Evolutionary conservation across 2,888 invertebrate genomes (phyloP).

Genomic region (Hyposoter didymator): DNA sequence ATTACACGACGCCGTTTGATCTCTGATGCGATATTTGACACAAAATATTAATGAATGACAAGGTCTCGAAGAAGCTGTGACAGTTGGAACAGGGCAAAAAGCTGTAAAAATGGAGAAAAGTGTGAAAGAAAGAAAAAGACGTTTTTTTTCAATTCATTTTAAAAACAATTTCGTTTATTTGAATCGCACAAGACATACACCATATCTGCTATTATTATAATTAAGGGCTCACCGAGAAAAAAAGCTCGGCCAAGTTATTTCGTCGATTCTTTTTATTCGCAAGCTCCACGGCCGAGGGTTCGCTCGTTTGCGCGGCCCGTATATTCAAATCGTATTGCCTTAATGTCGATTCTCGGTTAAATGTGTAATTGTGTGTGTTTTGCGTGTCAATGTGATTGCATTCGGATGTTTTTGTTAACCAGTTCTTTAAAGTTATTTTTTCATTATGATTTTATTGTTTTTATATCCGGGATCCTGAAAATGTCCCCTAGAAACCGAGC

Average conservation of each 20-base stretch:
- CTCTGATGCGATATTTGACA: neutral
- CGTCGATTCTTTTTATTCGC: slow-evolving; percentile 14
- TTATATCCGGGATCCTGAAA: slow-evolving; percentile 67
- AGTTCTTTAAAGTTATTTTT: slow-evolving; percentile 2
- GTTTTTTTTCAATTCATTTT: slow-evolving; percentile 75
- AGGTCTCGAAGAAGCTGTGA: neutral
- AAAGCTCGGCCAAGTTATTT: slow-evolving; percentile 62
- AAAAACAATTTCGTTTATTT: slow-evolving; percentile 84
- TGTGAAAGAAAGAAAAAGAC: slow-evolving; percentile 47
- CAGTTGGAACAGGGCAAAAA: neutral
- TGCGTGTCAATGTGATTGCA: slow-evolving; percentile 23
- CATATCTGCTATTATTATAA: slow-evolving; percentile 83
- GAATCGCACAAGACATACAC: slow-evolving; percentile 85
- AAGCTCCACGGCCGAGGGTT: slow-evolving; percentile 65
- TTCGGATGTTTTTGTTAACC: slow-evolving; percentile 30
- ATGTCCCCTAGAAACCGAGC: slow-evolving; percentile 75
- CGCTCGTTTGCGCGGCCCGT: slow-evolving; percentile 75
- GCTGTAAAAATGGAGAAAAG: neutral
- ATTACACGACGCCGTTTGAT: neutral
- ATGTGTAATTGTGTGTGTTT: slow-evolving; percentile 69
- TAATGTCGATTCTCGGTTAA: slow-evolving; percentile 82
- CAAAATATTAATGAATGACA: neutral
- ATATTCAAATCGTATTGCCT: slow-evolving; percentile 81
- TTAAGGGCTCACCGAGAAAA: slow-evolving; percentile 75
- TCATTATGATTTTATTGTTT: slow-evolving; percentile 30